These are phyloP conservation scores for Dicaeum eximium DNA, from an alignment of 2,113 vertebrate species.

Conservation along the genomic window DNA sequence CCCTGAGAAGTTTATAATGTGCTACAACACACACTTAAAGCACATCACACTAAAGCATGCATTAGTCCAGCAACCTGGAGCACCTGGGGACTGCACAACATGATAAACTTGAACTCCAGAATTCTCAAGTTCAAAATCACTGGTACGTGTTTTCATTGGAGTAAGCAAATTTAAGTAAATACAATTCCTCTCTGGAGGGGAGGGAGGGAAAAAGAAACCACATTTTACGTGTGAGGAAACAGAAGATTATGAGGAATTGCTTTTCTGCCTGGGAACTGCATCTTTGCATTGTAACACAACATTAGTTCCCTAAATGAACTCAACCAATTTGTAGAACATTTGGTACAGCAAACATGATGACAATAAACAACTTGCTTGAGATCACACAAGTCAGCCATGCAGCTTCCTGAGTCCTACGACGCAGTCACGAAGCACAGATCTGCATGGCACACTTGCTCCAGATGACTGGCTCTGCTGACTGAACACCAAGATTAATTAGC, in stretches of 20 bases:
- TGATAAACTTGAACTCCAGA: neutral
- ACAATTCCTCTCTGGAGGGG: neutral
- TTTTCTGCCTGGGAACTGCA: conserved; percentile 15
- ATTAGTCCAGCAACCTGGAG: neutral
- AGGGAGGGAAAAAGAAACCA: neutral
- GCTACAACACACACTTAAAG: neutral
- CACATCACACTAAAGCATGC: neutral
- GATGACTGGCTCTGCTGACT: neutral
- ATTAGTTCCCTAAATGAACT: neutral
- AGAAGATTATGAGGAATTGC: neutral
- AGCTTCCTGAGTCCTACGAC: neutral
- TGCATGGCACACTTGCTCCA: neutral
- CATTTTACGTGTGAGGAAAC: neutral
- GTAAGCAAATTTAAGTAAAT: neutral
- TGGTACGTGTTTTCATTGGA: neutral
- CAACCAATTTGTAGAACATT: neutral
- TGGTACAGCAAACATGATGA: conserved; percentile 20
- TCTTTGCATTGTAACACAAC: neutral
- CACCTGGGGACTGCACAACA: neutral
- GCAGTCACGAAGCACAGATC: neutral
- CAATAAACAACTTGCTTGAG: conserved; percentile 39
- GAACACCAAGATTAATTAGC: neutral
- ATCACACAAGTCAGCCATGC: neutral
- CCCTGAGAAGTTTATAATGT: neutral
- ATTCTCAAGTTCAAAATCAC: neutral